phyloP scores from a whole-genome alignment of 2,797 vertebrate genomes.

The Manis crassicaudata region DNA sequence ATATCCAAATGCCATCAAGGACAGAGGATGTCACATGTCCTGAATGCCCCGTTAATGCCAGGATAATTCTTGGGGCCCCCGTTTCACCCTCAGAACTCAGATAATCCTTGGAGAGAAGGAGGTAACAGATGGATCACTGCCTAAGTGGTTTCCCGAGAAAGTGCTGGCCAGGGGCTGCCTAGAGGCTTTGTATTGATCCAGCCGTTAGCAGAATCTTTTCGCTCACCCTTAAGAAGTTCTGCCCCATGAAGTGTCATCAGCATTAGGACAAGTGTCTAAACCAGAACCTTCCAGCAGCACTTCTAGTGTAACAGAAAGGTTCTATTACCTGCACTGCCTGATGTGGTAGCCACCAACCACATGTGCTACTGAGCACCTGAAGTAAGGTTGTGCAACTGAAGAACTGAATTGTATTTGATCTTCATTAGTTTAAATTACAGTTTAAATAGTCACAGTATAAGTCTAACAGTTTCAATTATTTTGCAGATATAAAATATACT shows the following conservation, averaged over 20 bases:
- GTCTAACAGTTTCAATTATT: neutral
- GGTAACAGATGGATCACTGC: neutral
- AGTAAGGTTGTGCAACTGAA: neutral
- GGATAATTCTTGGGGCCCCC: neutral
- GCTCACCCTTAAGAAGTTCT: neutral
- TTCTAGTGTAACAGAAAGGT: neutral
- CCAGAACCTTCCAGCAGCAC: neutral
- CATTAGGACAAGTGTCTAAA: neutral
- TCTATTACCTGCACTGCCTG: neutral
- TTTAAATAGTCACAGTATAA: neutral
- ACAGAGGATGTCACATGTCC: neutral
- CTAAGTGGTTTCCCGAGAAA: neutral
- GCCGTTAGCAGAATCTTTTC: neutral
- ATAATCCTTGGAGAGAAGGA: neutral
- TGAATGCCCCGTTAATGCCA: neutral
- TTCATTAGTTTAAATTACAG: neutral
- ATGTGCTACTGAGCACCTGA: neutral
- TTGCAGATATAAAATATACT: neutral
- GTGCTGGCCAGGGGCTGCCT: neutral
- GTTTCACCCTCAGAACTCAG: neutral
- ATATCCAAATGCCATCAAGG: neutral
- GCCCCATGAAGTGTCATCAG: neutral
- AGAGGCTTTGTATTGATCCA: neutral
- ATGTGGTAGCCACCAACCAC: neutral
- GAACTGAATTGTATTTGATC: neutral